phyloP scores from a whole-genome alignment of 2,113 vertebrate genomes.

The Taurulus bubalis region DNA sequence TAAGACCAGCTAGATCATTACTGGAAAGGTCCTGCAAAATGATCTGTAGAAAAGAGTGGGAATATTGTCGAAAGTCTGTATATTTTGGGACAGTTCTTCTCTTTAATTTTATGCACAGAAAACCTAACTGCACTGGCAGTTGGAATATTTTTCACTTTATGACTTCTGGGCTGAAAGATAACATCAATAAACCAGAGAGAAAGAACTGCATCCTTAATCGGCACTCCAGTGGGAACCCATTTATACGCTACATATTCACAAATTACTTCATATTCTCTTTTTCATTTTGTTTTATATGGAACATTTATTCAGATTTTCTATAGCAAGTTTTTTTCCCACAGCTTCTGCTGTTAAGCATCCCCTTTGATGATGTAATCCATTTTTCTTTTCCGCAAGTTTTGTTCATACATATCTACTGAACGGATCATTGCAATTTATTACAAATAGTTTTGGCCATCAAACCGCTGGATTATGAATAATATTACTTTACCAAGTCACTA shows the following conservation, averaged over 20 bases:
- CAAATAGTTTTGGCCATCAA: neutral
- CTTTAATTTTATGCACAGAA: neutral
- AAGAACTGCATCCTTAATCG: constrained; percentile 50
- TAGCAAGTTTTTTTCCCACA: neutral
- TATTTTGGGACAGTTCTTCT: neutral
- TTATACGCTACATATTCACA: constrained; percentile 23
- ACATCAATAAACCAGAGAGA: constrained; percentile 44
- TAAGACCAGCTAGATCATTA: too few relatives aligned
- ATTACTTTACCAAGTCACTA: neutral
- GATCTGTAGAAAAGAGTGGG: neutral
- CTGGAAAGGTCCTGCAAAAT: neutral
- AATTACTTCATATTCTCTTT: constrained; percentile 28
- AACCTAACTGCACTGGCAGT: neutral
- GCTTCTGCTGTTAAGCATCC: neutral
- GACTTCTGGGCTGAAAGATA: constrained; percentile 7
- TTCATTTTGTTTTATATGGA: neutral
- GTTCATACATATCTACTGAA: neutral
- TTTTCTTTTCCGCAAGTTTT: neutral
- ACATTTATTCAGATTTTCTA: neutral
- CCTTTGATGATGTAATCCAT: constrained; percentile 15
- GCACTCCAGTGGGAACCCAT: constrained; percentile 15
- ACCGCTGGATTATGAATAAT: neutral
- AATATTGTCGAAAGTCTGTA: neutral
- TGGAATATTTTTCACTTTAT: neutral
- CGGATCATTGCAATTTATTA: neutral